Evolutionary conservation across 1,140 invertebrate species (phyloP).

Genomic region (Bombyx mandarina): DNA sequence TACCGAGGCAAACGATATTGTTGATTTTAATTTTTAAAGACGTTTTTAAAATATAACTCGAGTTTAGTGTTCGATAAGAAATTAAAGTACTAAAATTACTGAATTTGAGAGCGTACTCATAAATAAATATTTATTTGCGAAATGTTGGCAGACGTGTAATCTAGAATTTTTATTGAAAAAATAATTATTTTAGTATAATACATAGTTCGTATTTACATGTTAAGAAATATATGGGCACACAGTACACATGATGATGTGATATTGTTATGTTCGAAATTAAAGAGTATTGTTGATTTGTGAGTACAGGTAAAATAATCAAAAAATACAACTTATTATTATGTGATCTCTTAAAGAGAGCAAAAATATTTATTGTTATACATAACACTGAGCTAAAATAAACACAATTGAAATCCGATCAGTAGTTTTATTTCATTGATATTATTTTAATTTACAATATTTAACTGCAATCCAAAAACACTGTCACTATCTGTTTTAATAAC

Average conservation of each 20-base stretch:
- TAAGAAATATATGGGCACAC: slow-evolving; percentile 37
- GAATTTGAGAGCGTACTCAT: no score
- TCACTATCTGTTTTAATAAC: no score
- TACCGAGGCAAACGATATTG: slow-evolving; percentile 48
- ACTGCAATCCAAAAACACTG: no score
- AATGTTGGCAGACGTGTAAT: no score
- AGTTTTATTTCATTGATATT: slow-evolving; percentile 8
- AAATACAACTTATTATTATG: slow-evolving; percentile 29
- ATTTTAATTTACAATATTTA: no score
- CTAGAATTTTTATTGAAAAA: slow-evolving; percentile 26
- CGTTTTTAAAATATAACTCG: no score
- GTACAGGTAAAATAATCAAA: slow-evolving; percentile 48
- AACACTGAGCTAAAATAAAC: slow-evolving; percentile 64
- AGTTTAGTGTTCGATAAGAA: no score
- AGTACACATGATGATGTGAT: slow-evolving; percentile 64
- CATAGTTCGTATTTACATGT: slow-evolving; percentile 18
- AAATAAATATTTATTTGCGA: no score
- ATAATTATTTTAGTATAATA: slow-evolving; percentile 34
- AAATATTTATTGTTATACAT: slow-evolving; percentile 69
- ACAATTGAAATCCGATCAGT: slow-evolving; percentile 29
- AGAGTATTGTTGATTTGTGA: slow-evolving; percentile 57
- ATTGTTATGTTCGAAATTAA: slow-evolving; percentile 57
- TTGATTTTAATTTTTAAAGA: slow-evolving; percentile 15
- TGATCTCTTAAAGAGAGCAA: slow-evolving; percentile 57
- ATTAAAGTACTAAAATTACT: no score